Conservation (phyloP, 2,113 vertebrate species). For the Mixornis gularis region DNA sequence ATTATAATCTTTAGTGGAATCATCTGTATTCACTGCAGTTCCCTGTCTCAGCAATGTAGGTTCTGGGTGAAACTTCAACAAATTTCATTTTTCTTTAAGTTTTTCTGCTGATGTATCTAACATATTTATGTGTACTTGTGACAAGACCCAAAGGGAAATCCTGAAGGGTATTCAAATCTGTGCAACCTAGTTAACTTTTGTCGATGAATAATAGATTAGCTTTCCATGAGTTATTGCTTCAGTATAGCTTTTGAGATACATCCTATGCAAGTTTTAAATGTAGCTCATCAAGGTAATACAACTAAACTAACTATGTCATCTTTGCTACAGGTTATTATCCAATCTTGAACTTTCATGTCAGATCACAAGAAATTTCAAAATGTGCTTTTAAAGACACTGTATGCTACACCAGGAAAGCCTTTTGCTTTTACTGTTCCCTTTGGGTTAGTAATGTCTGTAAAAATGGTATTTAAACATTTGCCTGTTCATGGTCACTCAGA, state of each 20-base stretch:
- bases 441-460: not conserved
- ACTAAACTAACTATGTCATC: not conserved
- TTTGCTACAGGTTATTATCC: not conserved
- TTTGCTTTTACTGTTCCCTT: not conserved
- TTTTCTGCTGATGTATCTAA: not conserved
- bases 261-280: not conserved
- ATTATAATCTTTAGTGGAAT: not conserved
- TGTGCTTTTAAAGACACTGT: not conserved
- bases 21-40: not conserved
- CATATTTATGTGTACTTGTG: not conserved
- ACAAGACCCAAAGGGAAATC: not conserved
- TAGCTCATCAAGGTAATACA: not conserved
- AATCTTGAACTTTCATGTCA: not conserved
- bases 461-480: not conserved
- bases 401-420: not conserved
- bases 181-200: not conserved
- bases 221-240: not conserved
- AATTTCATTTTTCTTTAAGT: not conserved
- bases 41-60: not conserved
- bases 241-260: not conserved
- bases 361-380: not conserved
- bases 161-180: not conserved
- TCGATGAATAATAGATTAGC: constrained; percentile 1
- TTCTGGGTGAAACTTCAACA: not conserved
- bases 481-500: not conserved